These are phyloP conservation scores for Psammodynastes pulverulentus DNA, from an alignment of 2,113 vertebrate species.

Conservation along the genomic window DNA sequence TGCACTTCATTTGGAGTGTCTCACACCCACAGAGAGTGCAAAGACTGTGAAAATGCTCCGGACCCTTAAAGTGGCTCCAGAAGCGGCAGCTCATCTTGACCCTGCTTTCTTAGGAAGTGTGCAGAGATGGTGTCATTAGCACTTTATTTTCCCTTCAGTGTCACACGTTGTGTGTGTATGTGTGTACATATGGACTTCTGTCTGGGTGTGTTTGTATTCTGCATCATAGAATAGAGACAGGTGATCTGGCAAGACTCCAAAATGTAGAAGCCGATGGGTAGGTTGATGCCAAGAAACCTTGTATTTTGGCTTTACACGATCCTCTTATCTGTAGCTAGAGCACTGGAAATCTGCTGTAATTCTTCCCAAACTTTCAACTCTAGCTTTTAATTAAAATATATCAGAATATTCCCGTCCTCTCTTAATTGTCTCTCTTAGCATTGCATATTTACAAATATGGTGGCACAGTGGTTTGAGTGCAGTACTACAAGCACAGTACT, in stretches of 20 bases:
- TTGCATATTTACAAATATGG: neutral
- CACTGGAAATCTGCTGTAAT: neutral
- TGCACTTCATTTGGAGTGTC: conserved; percentile 18
- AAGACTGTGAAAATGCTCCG: conserved; percentile 18
- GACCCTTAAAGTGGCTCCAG: neutral
- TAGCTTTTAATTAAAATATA: neutral
- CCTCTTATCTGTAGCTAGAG: neutral
- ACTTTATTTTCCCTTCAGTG: neutral
- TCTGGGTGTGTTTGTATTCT: neutral
- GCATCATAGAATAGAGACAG: neutral
- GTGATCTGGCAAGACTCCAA: neutral
- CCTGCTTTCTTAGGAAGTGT: neutral
- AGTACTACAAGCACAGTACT: neutral
- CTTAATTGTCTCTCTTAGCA: neutral
- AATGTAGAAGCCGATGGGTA: neutral
- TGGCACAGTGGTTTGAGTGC: neutral
- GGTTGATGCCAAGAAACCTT: neutral
- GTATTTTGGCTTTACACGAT: neutral
- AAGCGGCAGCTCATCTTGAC: neutral
- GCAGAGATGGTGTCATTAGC: neutral
- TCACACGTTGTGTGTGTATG: neutral
- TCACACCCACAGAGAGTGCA: conserved; percentile 9
- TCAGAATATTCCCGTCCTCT: neutral
- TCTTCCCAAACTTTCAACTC: neutral
- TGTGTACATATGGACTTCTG: neutral